Evolutionary conservation across 2,888 invertebrate genomes (phyloP), one percentile per base, ranked within the genome.

Genomic region (Clanis bilineata): DNA sequence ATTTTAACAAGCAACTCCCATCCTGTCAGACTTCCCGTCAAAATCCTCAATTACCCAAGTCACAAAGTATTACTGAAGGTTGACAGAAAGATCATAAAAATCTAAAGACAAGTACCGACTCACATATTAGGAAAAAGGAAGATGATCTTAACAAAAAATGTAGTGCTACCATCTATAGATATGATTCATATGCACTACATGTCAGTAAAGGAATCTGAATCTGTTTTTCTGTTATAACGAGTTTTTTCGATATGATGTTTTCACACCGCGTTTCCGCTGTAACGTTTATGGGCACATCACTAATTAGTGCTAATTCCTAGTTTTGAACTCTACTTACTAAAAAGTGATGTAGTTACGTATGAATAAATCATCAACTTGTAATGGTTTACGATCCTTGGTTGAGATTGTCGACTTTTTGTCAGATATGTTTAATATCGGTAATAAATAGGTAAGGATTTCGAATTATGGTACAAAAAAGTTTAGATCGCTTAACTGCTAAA

Each of bases 211-310:
- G 51, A 32, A 3, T 7, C 47, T 15, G 51, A 51, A 51, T 32
- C 18, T 9, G 51, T 32, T 47, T 28, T 47, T 47, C 51, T 32
- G 28, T 47, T 28, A 32, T 51, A 51, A 51, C 51, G 51, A 51
- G 51, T 51, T 51, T 51, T 28, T 51, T 51, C 28, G 3, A 1
- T 41, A 41, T 2, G 15, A 7, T 18, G 51, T 51, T 51, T 47
- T 51, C 51, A 28, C 32, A 32, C 1, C 7, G 18, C 4, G 51
- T 32, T 51, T 51, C 51, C 51, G 51, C 51, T 51, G 18, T n/a
- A 23, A 18, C 51, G 10, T 51, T 32, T 51, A 51, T 32, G 51
- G 45, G 15, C 15, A 28, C 10, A 18, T 1, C 28, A 18, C 51
- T 51, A 51, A 51, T 51, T 51, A 51, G 51, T 32, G 18, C 28